Evolutionary conservation across 1,140 invertebrate genomes (phyloP), one percentile per base, ranked within the genome.

Genomic region (Bombus balteatus): DNA sequence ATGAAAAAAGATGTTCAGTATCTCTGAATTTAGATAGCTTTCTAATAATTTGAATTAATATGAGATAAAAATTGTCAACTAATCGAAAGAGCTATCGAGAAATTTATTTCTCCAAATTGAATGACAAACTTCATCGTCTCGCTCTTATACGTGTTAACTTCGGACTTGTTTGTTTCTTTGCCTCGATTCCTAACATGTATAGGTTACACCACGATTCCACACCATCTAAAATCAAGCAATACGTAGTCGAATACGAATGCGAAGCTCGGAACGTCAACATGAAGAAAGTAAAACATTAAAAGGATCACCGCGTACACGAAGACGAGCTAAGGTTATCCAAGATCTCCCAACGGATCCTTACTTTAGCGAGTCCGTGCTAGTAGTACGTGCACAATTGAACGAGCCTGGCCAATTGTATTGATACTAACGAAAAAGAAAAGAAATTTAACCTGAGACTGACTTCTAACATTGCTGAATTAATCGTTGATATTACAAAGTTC

Each of bases 281-380:
- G 74, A 57, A 25, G 74, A 25, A 15, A 37, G 22, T 32, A 53
- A 43, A 80, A 66, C 74, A 15, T 32, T 59, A 25, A 81, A 80
- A 12, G 34, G 25, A 12, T 84, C 65, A n/a, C 82, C 85, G 41
- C 86, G 86, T 34, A 81, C 77, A 34, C 82, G 90, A 74, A 80
- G 79, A n/a, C 85, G 88, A 37, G 73, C 68, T 28, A 87, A 83
- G 71, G 68, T 91, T 88, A 62, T n/a, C 62, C 71, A 62, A 41
- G 43, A 68, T 39, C 65, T 86, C 59, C 66, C 34, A 39, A 18
- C 41, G 34, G 53, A 62, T 25, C 65, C 28, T 28, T 47, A 81
- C 73, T 25, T 43, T 68, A 5, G 5, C 15, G 32, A 75, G 2
- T 2, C 2, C 34, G 25, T 25, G 13, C 8, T 25, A 22, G 28